Evolutionary conservation across 2,888 invertebrate species (phyloP), one percentile per base, ranked within the genome.

Genomic region (Mimas tiliae): DNA sequence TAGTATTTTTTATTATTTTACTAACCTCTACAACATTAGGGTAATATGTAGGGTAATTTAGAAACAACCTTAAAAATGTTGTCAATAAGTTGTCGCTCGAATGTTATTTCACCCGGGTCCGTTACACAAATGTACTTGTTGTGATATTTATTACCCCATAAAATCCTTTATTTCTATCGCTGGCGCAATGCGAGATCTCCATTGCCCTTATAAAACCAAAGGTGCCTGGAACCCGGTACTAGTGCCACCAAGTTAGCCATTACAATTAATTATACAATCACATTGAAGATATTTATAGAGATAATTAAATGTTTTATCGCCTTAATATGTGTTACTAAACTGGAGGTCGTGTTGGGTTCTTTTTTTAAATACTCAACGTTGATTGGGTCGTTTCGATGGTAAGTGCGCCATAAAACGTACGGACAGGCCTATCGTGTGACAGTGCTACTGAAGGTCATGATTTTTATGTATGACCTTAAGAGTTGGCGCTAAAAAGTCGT

Each of bases 261-360:
- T 38, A 58, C 58, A 76, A 74, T 76, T 75, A 73, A 73, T 74
- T 76, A 79, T 77, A 72, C 75, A 75, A 74, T 77, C 79, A 67
- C 6, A 38, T 65, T 74, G 70, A 77, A 73, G 71, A 77, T 77
- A 79, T 80, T 81, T 80, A 80, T 73, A 45, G 71, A 71, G 50
- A 72, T 73, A 74, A 79, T 78, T 77, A 78, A 72, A 65, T 69
- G 33, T 70, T 77, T 77, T 72, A 75, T 65, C 64, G 68, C 66
- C 65, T 64, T 72, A 72, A 75, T 70, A 58, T 21, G 58, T 58
- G 58, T 58, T 58, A 45, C 1, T 45, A 42, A 12, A 38, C 48
- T 55, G 55, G 38, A 38, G 55, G 55, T 55, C 38, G 58, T 42
- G 12, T 42, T 58, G 8, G 9, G 34, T 55, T 34, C 11, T 42